Percentiles rank a stretch among this genome's conserved stretches.
phyloP scores from a whole-genome alignment of 2,113 vertebrate species.

The Buteo buteo region DNA sequence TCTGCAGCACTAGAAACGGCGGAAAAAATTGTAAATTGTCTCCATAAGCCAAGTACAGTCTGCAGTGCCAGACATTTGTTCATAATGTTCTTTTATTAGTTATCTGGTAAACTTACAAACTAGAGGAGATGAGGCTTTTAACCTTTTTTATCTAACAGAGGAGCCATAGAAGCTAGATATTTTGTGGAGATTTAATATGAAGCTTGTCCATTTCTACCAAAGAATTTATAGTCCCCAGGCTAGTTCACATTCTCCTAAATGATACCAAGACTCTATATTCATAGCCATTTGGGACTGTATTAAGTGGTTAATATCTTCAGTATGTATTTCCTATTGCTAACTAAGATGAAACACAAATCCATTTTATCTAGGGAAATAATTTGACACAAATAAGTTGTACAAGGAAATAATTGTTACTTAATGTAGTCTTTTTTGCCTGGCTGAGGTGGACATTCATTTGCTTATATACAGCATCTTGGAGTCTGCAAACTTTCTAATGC shows the following conservation, averaged over 20 bases:
- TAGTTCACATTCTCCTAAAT: background rate
- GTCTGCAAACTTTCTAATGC: background rate
- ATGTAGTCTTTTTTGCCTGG: background rate
- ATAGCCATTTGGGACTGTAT: background rate
- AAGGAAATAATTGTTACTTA: background rate
- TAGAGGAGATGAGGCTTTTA: background rate
- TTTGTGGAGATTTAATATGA: background rate
- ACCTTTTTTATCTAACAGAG: background rate
- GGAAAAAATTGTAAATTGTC: background rate
- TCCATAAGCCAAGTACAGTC: background rate
- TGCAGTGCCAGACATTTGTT: background rate
- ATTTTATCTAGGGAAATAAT: background rate
- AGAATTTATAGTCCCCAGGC: background rate
- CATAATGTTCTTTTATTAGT: background rate
- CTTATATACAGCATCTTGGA: background rate
- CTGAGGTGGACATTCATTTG: background rate
- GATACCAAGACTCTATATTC: background rate
- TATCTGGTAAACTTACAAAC: background rate
- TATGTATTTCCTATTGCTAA: background rate
- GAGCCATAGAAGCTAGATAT: background rate
- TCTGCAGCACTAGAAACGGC: background rate
- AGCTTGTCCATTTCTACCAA: background rate
- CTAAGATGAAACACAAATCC: background rate
- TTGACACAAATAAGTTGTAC: background rate
- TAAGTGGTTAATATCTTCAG: background rate